These are phyloP conservation scores for Paragorgia papillata DNA, from an alignment of 92 coral and sea anemone species.

Conservation along the genomic window DNA sequence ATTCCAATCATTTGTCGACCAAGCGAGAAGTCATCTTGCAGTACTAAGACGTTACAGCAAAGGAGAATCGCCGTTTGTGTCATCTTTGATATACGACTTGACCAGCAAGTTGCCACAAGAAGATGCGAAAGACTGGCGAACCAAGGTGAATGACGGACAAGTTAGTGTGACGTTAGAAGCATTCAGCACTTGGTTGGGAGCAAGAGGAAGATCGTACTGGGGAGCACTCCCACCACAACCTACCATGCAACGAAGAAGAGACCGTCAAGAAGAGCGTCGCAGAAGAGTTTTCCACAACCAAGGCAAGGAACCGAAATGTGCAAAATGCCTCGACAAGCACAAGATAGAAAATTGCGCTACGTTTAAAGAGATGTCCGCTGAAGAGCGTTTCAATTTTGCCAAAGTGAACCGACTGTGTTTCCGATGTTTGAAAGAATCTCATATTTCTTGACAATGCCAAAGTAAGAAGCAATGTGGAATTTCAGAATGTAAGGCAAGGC, in stretches of 20 bases:
- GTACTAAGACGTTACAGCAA: slow-evolving; percentile 5
- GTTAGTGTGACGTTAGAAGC: not conserved
- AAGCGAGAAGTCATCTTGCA: slow-evolving; percentile 7
- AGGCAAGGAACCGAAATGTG: not conserved
- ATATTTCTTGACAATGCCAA: slow-evolving; percentile 43
- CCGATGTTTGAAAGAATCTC: slow-evolving; percentile 56
- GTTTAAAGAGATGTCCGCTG: slow-evolving; percentile 53
- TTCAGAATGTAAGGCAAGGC: not conserved
- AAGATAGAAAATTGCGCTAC: slow-evolving; percentile 52
- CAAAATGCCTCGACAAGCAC: slow-evolving; percentile 40
- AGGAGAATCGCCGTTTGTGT: slow-evolving; percentile 2
- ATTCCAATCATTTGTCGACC: not conserved
- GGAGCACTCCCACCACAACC: not conserved
- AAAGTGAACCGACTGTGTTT: slow-evolving; percentile 60
- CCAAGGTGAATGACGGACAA: not conserved
- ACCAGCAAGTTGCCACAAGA: not conserved
- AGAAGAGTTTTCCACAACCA: not conserved
- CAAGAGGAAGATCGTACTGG: slow-evolving; percentile 11
- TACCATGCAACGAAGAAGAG: not conserved
- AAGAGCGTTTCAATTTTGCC: slow-evolving; percentile 51
- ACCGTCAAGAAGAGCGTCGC: not conserved
- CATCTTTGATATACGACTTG: not conserved
- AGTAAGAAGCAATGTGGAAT: not conserved
- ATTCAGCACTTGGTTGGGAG: slow-evolving; percentile 1
- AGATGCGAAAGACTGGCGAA: not conserved